A percentile compares a stretch with the other conserved stretches of the same genome.
These are phyloP conservation scores for Cetoscarus ocellatus DNA, from an alignment of 2,797 vertebrate species.

Conservation along the genomic window DNA sequence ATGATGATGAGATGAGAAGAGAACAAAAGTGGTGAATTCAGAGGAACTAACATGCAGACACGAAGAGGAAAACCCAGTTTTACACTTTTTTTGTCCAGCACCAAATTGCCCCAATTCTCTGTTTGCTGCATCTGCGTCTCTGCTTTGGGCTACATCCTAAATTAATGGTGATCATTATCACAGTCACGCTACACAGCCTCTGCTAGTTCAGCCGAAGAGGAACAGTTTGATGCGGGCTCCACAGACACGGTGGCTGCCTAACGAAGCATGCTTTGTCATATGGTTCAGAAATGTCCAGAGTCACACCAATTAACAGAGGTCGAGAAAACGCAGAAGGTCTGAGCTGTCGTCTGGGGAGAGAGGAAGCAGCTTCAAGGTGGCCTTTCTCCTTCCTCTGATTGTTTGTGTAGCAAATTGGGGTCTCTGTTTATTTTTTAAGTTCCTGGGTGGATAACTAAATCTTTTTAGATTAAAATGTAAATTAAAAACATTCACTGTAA, in stretches of 20 bases:
- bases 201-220: constrained; percentile 56
- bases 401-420: constrained; percentile 8
- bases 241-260: constrained; percentile 62
- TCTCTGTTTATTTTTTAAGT: constrained; percentile 18
- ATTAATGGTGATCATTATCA: constrained; percentile 81
- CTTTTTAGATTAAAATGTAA: neutral
- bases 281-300: constrained; percentile 63
- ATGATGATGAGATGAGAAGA: no score
- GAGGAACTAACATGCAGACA: constrained; percentile 1
- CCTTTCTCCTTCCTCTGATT: neutral
- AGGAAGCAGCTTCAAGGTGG: constrained; percentile 30
- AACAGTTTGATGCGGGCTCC: constrained; percentile 53
- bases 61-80: constrained; percentile 7
- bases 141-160: constrained; percentile 75
- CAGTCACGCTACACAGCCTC: constrained; percentile 67
- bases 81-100: constrained; percentile 51
- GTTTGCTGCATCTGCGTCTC: constrained; percentile 70
- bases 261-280: constrained; percentile 68
- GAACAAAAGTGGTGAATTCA: neutral
- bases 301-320: constrained; percentile 66
- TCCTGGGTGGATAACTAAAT: neutral
- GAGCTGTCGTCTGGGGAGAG: constrained; percentile 20
- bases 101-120: constrained; percentile 59
- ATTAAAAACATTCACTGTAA: neutral
- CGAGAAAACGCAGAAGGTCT: constrained; percentile 54